Conservation (phyloP, 2,113 vertebrate genomes). For the Zosterops japonicus region DNA sequence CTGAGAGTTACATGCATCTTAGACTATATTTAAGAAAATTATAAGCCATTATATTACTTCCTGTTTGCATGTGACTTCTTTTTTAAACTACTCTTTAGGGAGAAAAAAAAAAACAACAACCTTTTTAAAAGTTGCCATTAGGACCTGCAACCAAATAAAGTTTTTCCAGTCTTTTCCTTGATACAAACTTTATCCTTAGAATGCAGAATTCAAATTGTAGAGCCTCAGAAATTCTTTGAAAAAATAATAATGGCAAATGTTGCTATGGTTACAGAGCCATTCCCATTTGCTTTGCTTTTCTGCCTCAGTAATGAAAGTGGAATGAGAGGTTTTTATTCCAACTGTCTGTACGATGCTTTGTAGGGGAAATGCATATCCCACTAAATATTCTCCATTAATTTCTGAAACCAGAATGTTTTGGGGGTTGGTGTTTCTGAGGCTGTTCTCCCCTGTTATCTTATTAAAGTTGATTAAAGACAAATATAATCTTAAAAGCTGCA, state of each 20-base stretch:
- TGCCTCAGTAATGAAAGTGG: conserved; percentile 20
- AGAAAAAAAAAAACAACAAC: background rate
- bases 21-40: background rate
- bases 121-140: background rate
- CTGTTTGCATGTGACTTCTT: background rate
- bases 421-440: background rate
- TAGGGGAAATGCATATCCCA: background rate
- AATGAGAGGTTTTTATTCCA: conserved; percentile 26
- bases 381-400: background rate
- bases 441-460: background rate
- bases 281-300: conserved; percentile 42
- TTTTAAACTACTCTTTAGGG: background rate
- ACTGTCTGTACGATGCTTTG: background rate
- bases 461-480: background rate
- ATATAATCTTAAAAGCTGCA: background rate
- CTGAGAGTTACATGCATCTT: background rate
- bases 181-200: conserved; percentile 19
- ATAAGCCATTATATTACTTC: background rate
- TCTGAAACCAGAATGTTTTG: background rate
- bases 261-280: conserved; percentile 54
- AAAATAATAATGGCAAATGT: conserved; percentile 26
- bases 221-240: conserved; percentile 9
- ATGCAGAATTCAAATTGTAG: conserved; percentile 10
- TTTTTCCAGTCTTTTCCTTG: background rate
- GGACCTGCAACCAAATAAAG: background rate